Evolutionary conservation across 2,797 vertebrate species (phyloP), one percentile per base, ranked within the genome.

Genomic region (Heliangelus exortis): DNA sequence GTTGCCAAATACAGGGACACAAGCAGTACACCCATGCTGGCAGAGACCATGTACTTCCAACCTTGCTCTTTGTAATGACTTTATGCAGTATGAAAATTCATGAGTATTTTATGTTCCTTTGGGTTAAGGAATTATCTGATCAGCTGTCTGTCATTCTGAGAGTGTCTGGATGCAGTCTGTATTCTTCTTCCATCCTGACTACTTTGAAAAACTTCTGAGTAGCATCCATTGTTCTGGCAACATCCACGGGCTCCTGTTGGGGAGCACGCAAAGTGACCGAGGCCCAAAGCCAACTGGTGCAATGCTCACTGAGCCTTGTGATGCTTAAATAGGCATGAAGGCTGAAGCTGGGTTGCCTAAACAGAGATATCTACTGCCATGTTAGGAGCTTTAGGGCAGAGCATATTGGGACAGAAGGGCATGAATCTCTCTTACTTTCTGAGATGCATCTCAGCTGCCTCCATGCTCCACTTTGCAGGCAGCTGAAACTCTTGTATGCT

Each of bases 41-140:
- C 85, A 80, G 92, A 61, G 84, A 75, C 75, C 67, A 29, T 0
- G 2, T 78, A 78, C 84, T 94, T 74, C 71, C 71, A 92, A 28
- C 62, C 80, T 88, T 88, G 67, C 59, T 91, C 55, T 94, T 90
- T 88, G 63, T 88, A 74, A 88, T 90, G 74, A 67, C 72, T 87
- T 92, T 61, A 61, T 88, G 77, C 76, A 65, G 63, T 79, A 93
- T 95, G 87, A 95, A 95, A 94, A 96, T 94, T 95, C 89, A 95
- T 91, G 89, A 92, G 78, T 61, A 58, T 93, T 95, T 92, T 85
- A 65, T 94, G 96, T 96, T 91, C 81, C 69, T 91, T 75, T 85
- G 79, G 79, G 72, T 94, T 93, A 87, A 91, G 89, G 68, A 91
- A 87, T 91, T 91, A 92, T 96, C 93, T 92, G 92, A 92, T 95